Evolutionary conservation across 2,797 vertebrate species (phyloP).

Genomic region (Danio albolineatus): DNA sequence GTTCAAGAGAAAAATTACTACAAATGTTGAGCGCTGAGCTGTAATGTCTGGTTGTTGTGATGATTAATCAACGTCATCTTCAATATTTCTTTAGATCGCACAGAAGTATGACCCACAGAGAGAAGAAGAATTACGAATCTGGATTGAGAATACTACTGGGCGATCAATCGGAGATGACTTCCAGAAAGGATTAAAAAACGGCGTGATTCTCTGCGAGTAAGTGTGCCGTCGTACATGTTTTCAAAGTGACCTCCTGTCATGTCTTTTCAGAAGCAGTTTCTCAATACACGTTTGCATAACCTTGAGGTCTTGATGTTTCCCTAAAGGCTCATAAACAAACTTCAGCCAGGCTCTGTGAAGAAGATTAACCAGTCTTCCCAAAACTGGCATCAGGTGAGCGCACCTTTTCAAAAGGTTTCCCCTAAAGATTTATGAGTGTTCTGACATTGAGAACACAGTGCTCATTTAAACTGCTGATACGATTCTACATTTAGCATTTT

Average conservation of each 20-base stretch:
- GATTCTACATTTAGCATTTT: background rate
- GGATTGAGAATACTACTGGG: slow-evolving; percentile 89
- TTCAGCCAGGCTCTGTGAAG: slow-evolving; percentile 85
- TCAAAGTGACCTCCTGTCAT: background rate
- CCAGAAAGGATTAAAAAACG: slow-evolving; percentile 91
- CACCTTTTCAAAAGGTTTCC: slow-evolving; percentile 8
- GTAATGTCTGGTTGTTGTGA: background rate
- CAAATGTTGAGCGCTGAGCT: background rate
- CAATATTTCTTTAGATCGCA: slow-evolving; percentile 80
- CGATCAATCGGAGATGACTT: slow-evolving; percentile 86
- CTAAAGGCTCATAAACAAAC: slow-evolving; percentile 88
- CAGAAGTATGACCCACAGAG: slow-evolving; percentile 93
- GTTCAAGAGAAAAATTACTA: too few species aligned
- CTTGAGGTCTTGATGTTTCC: background rate
- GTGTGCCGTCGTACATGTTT: slow-evolving; percentile 53
- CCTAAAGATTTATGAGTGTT: too few species aligned
- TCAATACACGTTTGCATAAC: background rate
- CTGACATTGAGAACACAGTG: background rate
- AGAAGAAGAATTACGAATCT: slow-evolving; percentile 87
- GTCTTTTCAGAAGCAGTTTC: background rate
- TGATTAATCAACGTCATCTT: background rate
- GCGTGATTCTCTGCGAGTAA: slow-evolving; percentile 91
- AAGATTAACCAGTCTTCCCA: slow-evolving; percentile 87
- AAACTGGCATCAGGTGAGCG: slow-evolving; percentile 94
- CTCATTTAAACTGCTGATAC: background rate